A percentile compares a stretch with the other conserved stretches of the same genome.
Conservation (phyloP, 2,113 vertebrate genomes). For the Rhinolophus ferrumequinum region DNA sequence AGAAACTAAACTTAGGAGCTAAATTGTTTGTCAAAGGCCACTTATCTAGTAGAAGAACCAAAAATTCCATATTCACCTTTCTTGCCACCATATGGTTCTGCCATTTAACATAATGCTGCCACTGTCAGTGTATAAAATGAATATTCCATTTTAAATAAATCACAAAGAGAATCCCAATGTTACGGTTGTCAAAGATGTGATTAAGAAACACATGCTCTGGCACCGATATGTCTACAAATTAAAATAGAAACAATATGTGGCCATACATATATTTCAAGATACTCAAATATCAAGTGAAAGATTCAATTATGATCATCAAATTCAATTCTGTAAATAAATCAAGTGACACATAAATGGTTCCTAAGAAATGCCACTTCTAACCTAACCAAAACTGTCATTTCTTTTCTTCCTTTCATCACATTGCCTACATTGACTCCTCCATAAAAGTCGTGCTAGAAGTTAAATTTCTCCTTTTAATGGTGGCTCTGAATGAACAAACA, state of each 20-base stretch:
- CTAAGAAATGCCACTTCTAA: neutral
- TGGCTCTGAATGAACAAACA: neutral
- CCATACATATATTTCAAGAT: neutral
- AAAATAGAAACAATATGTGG: constrained; percentile 25
- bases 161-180: neutral
- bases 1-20: neutral
- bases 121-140: neutral
- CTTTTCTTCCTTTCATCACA: constrained; percentile 16
- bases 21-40: neutral
- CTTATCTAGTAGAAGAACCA: neutral
- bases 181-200: neutral
- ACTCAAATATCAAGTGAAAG: constrained; percentile 13
- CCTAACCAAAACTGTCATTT: neutral
- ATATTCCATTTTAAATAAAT: neutral
- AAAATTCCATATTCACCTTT: neutral
- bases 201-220: neutral
- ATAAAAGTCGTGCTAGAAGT: constrained; percentile 27
- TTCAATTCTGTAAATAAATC: constrained; percentile 40
- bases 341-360: neutral
- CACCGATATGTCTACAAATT: neutral
- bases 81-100: neutral
- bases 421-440: neutral
- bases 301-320: constrained; percentile 5
- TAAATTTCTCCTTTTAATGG: constrained; percentile 9
- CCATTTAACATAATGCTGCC: neutral